Base-by-base conservation (phyloP, 2,113 vertebrate species). In the Leptobrachium leishanense region DNA sequence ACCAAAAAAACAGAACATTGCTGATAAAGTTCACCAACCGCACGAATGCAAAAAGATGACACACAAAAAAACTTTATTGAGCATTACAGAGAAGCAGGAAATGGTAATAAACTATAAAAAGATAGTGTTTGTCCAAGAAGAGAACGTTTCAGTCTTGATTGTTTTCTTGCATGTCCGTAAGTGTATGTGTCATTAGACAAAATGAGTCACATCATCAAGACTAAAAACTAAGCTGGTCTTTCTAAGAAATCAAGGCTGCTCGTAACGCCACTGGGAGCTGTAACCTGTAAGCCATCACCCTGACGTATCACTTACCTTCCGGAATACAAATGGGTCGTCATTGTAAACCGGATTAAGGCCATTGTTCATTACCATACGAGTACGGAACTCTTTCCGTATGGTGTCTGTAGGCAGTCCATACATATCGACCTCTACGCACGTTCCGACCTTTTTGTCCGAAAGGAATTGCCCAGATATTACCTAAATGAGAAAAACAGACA, bases 311-410 rank as follows among this genome's bases (percentile, higher is more conserved):
- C 64, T 50, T 88, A 99, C 98, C 96, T 99, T 99, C 84, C 98
- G 93, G 82, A 99, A 99, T 13, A 99, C 96, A 9, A 99, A 99
- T 0, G 97, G 95, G 75, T 99, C 98, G 83, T 99, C 98, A 9
- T 98, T 99, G 93, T 99, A 99, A 59, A 96, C 96, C 0, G 98
- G 98, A 83, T 99, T 99, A 71, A 99, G 92, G 2, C 98, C 98
- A 2, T 99, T 99, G 94, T 99, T 99, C 97, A 99, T 99, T 88
- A 99, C 96, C 96, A 99, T 99, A 42, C 97, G 95, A 0, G 98
- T 99, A 71, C 96, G 95, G 83, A 98, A 99, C 84, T 99, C 97
- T 84, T 99, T 99, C 41, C 98, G 91, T 74, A 99, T 99, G 1
- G 97, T 99, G 89, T 99, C 98, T 0, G 98, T 99, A 31, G 98